Base-by-base conservation (phyloP, 2,888 invertebrate genomes). In the Magallana nippona region DNA sequence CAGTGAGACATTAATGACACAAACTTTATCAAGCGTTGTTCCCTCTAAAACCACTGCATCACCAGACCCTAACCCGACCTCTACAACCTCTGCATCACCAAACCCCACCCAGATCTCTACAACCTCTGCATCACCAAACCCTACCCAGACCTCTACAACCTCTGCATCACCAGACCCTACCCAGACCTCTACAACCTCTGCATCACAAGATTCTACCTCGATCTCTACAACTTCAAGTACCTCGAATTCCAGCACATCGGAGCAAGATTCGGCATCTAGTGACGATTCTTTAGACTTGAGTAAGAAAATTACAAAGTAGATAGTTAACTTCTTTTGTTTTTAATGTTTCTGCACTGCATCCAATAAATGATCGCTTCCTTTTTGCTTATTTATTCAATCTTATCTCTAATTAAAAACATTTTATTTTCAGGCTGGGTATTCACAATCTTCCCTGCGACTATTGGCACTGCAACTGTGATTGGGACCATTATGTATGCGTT, bases 401-500 rank as follows among this genome's bases (percentile, higher is more conserved):
- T 44, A 60, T 10, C 10, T 15, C 11, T 60, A n/a, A 15, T 60
- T 1, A 60, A 60, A 60, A 60, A 1, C 27, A 27, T 22, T 63
- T 15, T 15, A 27, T 11, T 32, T 27, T 27, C 27, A 71, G 71
- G 32, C 27, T 71, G 71, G 71, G 27, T 71, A 11, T 15, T 71
- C 11, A 71, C 27, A 15, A 27, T 71, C 15, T 71, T 71, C 32
- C 71, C 27, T 22, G 71, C 27, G 11, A 22, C 22, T 71, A 15
- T 71, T 13, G 27, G 13, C 13, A 32, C 22, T 27, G 71, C 27
- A 27, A 32, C 32, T 27, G 13, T 71, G 15, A 15, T 71, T 32
- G 71, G 71, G 32, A 27, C 71, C 32, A 71, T 71, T 11, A 15
- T 32, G 71, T 71, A 71, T 22, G 32, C 71, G 22, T 71, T 71